Conservation (phyloP, 2,888 invertebrate species). For the Trissolcus brochymenae region DNA sequence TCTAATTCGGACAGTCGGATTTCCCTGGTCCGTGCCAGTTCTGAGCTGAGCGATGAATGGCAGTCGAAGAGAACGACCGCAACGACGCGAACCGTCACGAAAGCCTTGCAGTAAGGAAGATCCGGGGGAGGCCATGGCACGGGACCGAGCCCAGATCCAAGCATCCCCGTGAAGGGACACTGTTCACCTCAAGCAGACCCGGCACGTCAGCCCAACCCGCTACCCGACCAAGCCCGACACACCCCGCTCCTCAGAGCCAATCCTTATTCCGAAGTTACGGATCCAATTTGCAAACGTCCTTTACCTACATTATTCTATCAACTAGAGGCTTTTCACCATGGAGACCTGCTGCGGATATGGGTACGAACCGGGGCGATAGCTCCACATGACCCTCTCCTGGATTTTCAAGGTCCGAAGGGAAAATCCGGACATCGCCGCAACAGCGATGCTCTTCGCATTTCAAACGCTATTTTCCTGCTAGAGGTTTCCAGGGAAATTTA, state of each 20-base stretch:
- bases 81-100: slow-evolving; percentile 75
- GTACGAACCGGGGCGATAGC: slow-evolving; percentile 8
- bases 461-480: slow-evolving; percentile 78
- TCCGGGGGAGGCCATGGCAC: slow-evolving; percentile 50
- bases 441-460: slow-evolving; percentile 77
- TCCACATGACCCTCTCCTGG: slow-evolving; percentile 10
- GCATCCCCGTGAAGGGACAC: no score
- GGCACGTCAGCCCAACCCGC: slow-evolving; percentile 57
- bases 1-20: slow-evolving; percentile 72
- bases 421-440: slow-evolving; percentile 77
- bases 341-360: slow-evolving; percentile 56
- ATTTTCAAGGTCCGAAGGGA: slow-evolving; percentile 65
- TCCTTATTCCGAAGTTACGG: slow-evolving; percentile 83
- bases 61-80: slow-evolving; percentile 73
- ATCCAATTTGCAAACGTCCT: slow-evolving; percentile 84
- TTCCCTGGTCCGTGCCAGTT: slow-evolving; percentile 80
- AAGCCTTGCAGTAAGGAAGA: slow-evolving; percentile 77
- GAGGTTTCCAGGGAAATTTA: slow-evolving; percentile 78
- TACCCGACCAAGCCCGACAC: slow-evolving; percentile 79
- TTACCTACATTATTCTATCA: slow-evolving; percentile 83
- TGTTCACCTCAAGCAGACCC: no score
- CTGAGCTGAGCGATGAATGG: slow-evolving; percentile 60
- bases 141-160: no score
- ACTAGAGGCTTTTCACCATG: slow-evolving; percentile 72
- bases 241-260: slow-evolving; percentile 85